These are phyloP conservation scores for Drosophila mettleri DNA, from an alignment of 2,888 invertebrate species.

Conservation along the genomic window DNA sequence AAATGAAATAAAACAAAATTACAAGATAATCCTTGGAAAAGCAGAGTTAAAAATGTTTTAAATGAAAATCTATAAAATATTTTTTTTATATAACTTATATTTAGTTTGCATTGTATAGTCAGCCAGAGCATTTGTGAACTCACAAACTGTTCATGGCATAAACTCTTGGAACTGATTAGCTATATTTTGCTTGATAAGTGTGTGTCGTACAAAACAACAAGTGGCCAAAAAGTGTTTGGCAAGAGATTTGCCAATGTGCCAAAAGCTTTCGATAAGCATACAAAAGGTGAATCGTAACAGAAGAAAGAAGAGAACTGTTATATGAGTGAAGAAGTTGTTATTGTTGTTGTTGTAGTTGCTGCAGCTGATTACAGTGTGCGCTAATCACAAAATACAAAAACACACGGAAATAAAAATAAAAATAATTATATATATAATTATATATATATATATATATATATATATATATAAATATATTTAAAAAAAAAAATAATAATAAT, in stretches of 20 bases:
- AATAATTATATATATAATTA: not conserved
- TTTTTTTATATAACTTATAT: too few relatives aligned
- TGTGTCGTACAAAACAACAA: conserved; percentile 20
- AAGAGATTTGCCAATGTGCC: conserved; percentile 25
- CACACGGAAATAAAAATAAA: conserved; percentile 17
- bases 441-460: not conserved
- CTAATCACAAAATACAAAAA: conserved; percentile 43
- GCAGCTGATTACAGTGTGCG: conserved; percentile 26
- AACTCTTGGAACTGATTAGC: conserved; percentile 4
- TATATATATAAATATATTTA: not conserved
- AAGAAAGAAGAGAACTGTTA: conserved; percentile 10
- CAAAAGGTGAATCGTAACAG: conserved; percentile 10
- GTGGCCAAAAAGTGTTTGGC: conserved; percentile 15
- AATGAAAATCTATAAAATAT: too few relatives aligned
- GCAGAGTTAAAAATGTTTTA: too few relatives aligned
- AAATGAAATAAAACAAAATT: too few relatives aligned
- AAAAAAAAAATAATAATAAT: not conserved
- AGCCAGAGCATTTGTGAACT: too few relatives aligned
- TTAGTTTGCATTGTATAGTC: too few relatives aligned
- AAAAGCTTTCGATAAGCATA: conserved; percentile 28
- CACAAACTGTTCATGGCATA: conserved; percentile 13
- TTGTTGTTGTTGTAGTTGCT: conserved; percentile 26
- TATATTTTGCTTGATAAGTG: conserved; percentile 1
- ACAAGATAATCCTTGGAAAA: too few relatives aligned
- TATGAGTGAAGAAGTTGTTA: conserved; percentile 19